Evolutionary conservation across 2,888 invertebrate genomes (phyloP), one percentile per base, ranked within the genome.

Genomic region (Emmelina monodactyla): DNA sequence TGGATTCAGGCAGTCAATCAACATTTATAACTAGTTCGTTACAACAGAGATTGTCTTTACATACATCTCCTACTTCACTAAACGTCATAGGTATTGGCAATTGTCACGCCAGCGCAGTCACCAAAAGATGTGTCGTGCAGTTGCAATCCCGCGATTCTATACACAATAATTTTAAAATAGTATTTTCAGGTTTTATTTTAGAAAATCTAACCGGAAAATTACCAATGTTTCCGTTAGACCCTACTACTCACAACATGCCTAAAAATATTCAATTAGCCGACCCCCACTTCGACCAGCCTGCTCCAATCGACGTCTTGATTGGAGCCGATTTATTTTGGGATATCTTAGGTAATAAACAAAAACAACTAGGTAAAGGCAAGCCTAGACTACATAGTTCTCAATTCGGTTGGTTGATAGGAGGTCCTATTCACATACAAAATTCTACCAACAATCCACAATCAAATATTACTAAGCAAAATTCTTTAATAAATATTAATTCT

Each of bases 11-110:
- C 9, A 43, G 41, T 33, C 37, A 41, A 10, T 36, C 37, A 3
- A 32, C 39, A 3, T 41, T 41, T 31, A 38, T 44, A 2, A 25
- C 35, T 22, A 14, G 37, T 13, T 33, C 37, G 1, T 33, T 43
- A 15, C 9, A 37, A 25, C 14, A 39, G 14, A 32, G 25, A 14
- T 32, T 46, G 9, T 19, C 19, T 9, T 9, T 19, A 19, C 5
- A 19, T 5, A 9, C 9, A 19, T 19, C 19, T 19, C 19, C 19
- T 16, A 34, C 19, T 16, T n/a, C 37, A 14, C n/a, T 44, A 28
- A 46, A 39, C n/a, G 31, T 44, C 7, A 37, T 44, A 7, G 46
- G 46, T 1, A 44, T 46, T 13, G 43, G 43, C 14, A 45, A 47
- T 19, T 38, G 31, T 16, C 2, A 12, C n/a, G 12, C 34, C 6